Base-by-base conservation (phyloP, 2,888 invertebrate genomes). In the Ligdia adustata region DNA sequence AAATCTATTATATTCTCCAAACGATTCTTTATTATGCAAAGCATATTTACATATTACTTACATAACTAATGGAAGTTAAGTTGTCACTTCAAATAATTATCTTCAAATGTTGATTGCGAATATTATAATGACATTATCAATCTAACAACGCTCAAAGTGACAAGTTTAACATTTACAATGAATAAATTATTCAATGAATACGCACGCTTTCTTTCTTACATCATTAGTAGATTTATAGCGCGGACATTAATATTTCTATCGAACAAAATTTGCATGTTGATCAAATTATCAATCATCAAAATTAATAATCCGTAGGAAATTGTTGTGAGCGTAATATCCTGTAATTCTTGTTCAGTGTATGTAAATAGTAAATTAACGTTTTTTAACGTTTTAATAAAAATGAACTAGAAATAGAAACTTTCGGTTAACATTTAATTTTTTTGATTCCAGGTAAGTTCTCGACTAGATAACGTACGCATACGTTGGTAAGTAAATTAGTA, bases 41-140 rank as follows among this genome's bases (percentile, higher is more conserved):
- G n/a, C n/a, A n/a, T n/a, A n/a, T n/a, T 22, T 22, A 6, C 22
- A 27, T 35, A 31, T 47, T 43, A 53, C 46, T 66, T 69, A 60
- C 52, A 52, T 64, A 73, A 75, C 51, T 44, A 55, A 56, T 66
- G 57, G 57, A 55, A 65, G 62, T 56, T 52, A 51, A 50, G 43
- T 50, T 52, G 62, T 63, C 62, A 53, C 57, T 64, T 56, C 49
- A n/a, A n/a, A n/a, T n/a, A n/a, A n/a, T n/a, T n/a, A n/a, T n/a
- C n/a, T n/a, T n/a, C n/a, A 47, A 55, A 58, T 51, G 60, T 55
- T 60, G 60, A 62, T 60, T 57, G 53, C 55, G 64, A 68, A 63
- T 65, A 65, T 62, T 57, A 52, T 55, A 67, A 64, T 66, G 69
- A 66, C 66, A 71, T 69, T 72, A 75, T 72, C 68, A 62, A 64